Evolutionary conservation across 2,888 invertebrate species (phyloP), one percentile per base, ranked within the genome.

Genomic region (Idaea straminata): DNA sequence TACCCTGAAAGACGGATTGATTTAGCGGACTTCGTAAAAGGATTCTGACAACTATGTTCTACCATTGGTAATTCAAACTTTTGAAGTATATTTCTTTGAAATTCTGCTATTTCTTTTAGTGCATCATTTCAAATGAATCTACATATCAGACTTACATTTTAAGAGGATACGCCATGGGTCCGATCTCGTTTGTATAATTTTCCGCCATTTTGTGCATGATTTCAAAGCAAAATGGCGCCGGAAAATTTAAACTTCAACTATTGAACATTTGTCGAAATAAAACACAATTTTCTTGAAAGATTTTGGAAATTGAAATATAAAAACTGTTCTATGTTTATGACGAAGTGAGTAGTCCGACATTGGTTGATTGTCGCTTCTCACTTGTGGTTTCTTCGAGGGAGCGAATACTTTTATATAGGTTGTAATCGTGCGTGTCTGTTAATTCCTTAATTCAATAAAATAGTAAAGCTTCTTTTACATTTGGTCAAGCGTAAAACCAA

Each of bases 381-480:
- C 93, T 87, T 92, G 91, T 88, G 85, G 65, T 74, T 62, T 64
- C 58, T 66, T 61, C 57, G 34, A 66, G 66, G 68, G 38, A 69
- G 15, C 66, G 71, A 73, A 72, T 77, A 77, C 81, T 88, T 91
- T 88, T 92, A 91, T 92, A 92, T 87, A 77, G 83, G 74, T 82
- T 77, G 74, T 77, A 82, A 86, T 81, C 77, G 86, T 90, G 92
- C 91, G 92, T 93, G 93, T 70, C 84, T 65, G 84, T 84, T 93
- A 93, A 93, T 91, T 89, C 87, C 87, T 92, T 93, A 93, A 93
- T 93, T 93, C 82, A 93, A 93, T 93, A 92, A 91, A 88, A 89
- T 80, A 82, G 83, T 88, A 89, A 90, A 91, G 89, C 91, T 89
- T 86, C 89, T 86, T 87, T 85, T 83, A 78, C 77, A 88, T 87